A percentile compares a stretch with the other conserved stretches of the same genome.
Evolutionary conservation across 2,797 vertebrate species (phyloP).

Genomic region (Hippopotamyrus pictus): DNA sequence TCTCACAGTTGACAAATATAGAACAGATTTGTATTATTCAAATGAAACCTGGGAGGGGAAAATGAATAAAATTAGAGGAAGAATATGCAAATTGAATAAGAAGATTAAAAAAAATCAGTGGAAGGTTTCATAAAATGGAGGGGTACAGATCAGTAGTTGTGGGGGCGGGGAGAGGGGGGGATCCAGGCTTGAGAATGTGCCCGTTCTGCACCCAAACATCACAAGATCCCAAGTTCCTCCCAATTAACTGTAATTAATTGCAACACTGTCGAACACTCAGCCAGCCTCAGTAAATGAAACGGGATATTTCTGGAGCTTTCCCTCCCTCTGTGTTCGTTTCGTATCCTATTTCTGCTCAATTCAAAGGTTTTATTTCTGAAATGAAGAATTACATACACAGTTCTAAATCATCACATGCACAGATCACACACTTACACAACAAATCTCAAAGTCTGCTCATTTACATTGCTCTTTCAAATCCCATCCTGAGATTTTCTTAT

Average conservation of each 20-base stretch:
- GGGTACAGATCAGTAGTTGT: constrained; percentile 24
- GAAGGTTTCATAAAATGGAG: constrained; percentile 37
- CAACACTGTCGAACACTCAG: constrained; percentile 33
- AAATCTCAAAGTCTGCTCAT: not conserved
- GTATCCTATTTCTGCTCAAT: not conserved
- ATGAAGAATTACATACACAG: not conserved
- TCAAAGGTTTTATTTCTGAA: not conserved
- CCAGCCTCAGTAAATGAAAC: constrained; percentile 47
- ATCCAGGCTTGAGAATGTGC: not conserved
- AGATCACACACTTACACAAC: not conserved
- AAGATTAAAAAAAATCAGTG: constrained; percentile 59
- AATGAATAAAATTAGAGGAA: constrained; percentile 52
- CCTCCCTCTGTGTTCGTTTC: not conserved
- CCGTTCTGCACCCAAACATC: constrained; percentile 15
- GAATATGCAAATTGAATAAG: constrained; percentile 65
- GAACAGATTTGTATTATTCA: constrained; percentile 71
- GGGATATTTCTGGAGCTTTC: constrained; percentile 18
- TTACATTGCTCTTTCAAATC: not conserved
- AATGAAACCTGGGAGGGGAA: constrained; percentile 59
- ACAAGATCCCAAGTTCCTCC: constrained; percentile 23
- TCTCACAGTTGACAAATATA: constrained; percentile 65
- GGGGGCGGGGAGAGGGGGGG: not conserved
- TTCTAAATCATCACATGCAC: not conserved
- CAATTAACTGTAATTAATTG: constrained; percentile 53
- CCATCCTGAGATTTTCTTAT: not conserved